Percentiles rank a stretch among this genome's conserved stretches.
Conservation (phyloP, 92 coral and sea anemone genomes). For the Heliopora coerulea region DNA sequence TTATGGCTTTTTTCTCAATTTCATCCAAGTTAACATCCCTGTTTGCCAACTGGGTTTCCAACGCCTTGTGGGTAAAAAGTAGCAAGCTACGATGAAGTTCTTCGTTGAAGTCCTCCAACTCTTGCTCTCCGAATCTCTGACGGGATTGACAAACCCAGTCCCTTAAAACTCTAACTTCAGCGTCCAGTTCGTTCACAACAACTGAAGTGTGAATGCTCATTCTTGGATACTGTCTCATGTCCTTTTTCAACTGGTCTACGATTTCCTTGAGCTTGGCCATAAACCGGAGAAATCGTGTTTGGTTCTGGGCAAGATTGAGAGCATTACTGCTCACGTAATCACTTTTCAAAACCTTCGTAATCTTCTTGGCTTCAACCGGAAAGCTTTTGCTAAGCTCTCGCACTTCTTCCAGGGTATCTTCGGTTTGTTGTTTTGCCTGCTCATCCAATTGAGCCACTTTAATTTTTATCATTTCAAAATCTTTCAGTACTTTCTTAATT, state of each 20-base stretch:
- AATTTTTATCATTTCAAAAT: conserved; percentile 66
- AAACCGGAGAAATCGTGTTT: conserved; percentile 62
- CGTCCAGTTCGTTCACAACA: conserved; percentile 27
- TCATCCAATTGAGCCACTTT: conserved; percentile 45
- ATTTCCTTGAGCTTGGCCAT: conserved; percentile 36
- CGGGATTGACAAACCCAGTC: conserved; percentile 53
- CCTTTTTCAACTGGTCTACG: conserved; percentile 18
- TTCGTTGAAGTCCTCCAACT: conserved; percentile 72
- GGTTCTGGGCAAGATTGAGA: conserved; percentile 69
- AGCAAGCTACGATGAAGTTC: conserved; percentile 64
- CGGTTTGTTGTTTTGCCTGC: background rate
- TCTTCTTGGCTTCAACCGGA: conserved; percentile 12
- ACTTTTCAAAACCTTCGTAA: conserved; percentile 10
- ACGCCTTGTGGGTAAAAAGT: conserved; percentile 45
- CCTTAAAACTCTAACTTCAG: conserved; percentile 37
- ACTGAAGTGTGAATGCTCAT: background rate
- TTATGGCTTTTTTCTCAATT: conserved; percentile 1
- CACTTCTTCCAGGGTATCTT: background rate
- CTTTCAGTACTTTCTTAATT: conserved; percentile 68
- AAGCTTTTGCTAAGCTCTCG: conserved; percentile 6
- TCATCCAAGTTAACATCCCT: conserved; percentile 16
- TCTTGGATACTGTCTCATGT: background rate
- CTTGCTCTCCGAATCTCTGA: conserved; percentile 73
- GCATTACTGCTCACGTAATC: conserved; percentile 53
- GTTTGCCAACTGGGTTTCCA: conserved; percentile 44